Base-by-base conservation (phyloP, 1,140 invertebrate genomes). In the Bactericera cockerelli region DNA sequence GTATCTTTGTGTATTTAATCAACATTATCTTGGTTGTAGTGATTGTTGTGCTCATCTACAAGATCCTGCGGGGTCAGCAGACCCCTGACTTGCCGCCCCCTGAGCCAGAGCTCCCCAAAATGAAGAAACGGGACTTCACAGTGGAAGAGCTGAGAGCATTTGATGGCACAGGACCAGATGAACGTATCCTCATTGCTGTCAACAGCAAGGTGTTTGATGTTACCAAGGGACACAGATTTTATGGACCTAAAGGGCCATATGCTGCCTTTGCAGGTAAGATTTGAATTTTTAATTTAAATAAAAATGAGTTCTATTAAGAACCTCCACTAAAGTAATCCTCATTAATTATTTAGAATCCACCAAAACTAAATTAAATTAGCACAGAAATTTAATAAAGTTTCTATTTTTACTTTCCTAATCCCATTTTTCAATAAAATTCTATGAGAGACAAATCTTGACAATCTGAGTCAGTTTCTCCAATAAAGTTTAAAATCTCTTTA, bases 131-230 rank as follows among this genome's bases (percentile, higher is more conserved):
- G 65, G 94, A 98, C 70, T 94, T 98, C 75, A 94, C 89, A 1
- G 71, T 92, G 25, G 79, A 88, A 67, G 91, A 99, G 71, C 73
- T 99, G 24, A 81, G 80, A 60, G 77, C 85, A 63, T 97, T 84
- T 70, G 87, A 97, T 71, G 87, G 85, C 14, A 85, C 71, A 59
- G 81, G 82, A 59, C 70, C 80, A 16, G 89, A 95, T 69, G 89
- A 88, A 21, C 75, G 94, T 56, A 82, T 98, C 57, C 77, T 97
- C 58, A 79, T 98, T 28, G 94, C 89, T 14, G 89, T 98, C 22
- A 96, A 97, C 71, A 89, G 92, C 10, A 93, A 84, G 76, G 85
- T 98, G 33, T 99, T 93, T 75, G 95, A 99, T 75, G 91, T 90
- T 55, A 97, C 93, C 2, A 82, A 83, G 70, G 90, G 83, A 69